Percentiles rank a stretch among this genome's conserved stretches.
Evolutionary conservation across 1,140 invertebrate genomes (phyloP).

Genomic region (Bombus breviceps): DNA sequence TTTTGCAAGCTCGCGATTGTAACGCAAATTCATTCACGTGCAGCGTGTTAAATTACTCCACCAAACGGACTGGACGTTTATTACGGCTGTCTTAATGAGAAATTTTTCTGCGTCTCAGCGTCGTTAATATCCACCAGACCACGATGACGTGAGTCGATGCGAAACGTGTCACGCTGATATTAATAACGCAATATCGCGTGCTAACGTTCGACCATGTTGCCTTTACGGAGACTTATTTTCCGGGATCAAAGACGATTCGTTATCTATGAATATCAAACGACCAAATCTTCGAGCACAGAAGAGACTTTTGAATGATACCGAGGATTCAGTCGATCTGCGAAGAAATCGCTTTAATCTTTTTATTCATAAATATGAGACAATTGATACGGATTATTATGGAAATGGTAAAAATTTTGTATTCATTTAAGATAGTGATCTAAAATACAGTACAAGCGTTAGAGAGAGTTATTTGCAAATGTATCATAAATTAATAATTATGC

Average conservation of each 20-base stretch:
- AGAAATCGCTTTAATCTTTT: no score
- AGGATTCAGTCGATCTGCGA: no score
- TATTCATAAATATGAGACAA: no score
- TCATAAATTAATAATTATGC: no score
- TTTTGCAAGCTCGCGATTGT: conserved; percentile 34
- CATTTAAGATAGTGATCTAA: no score
- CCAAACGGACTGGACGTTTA: conserved; percentile 31
- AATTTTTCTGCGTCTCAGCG: conserved; percentile 36
- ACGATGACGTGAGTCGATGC: not conserved
- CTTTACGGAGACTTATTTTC: conserved; percentile 2
- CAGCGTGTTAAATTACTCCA: conserved; percentile 32
- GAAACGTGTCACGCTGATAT: conserved; percentile 27
- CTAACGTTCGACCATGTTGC: conserved; percentile 5
- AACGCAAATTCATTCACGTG: conserved; percentile 24
- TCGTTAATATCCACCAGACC: conserved; percentile 32
- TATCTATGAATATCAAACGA: not conserved
- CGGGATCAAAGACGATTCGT: not conserved
- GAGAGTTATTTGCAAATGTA: no score
- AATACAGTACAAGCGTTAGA: no score
- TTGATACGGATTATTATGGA: no score
- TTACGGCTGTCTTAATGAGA: conserved; percentile 43
- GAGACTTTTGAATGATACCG: no score
- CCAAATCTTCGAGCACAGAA: no score
- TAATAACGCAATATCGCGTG: conserved; percentile 35
- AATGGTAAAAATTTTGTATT: no score